These are phyloP conservation scores for Drosophila nebulosa DNA, from an alignment of 1,140 invertebrate genomes.

Conservation along the genomic window DNA sequence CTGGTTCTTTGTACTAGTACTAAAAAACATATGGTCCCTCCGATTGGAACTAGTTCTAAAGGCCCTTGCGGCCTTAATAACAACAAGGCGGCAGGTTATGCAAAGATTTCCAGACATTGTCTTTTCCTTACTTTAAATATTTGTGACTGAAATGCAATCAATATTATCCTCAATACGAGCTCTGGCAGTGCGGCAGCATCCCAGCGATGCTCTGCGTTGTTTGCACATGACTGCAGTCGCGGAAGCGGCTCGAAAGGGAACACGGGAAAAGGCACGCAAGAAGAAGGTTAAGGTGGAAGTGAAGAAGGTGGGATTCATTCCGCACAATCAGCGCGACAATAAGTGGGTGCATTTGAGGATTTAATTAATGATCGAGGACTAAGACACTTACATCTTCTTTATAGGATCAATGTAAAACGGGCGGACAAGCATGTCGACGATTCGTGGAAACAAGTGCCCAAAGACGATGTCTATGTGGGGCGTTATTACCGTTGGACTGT, in stretches of 20 bases:
- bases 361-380: not conserved
- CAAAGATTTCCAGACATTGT: slow-evolving; percentile 4
- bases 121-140: slow-evolving; percentile 16
- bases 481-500: slow-evolving; percentile 84
- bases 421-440: slow-evolving; percentile 83
- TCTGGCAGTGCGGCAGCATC: slow-evolving; percentile 52
- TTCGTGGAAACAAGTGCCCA: slow-evolving; percentile 82
- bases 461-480: slow-evolving; percentile 86
- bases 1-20: too few species aligned
- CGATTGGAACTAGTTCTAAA: not conserved
- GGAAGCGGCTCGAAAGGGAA: slow-evolving; percentile 88
- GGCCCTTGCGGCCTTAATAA: not conserved
- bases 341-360: slow-evolving; percentile 57
- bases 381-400: not conserved
- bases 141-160: slow-evolving; percentile 61
- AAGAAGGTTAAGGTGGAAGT: slow-evolving; percentile 87
- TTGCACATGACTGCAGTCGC: slow-evolving; percentile 80
- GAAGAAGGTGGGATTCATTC: slow-evolving; percentile 86
- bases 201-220: slow-evolving; percentile 41
- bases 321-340: slow-evolving; percentile 84
- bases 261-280: slow-evolving; percentile 86
- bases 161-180: slow-evolving; percentile 58
- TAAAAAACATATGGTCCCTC: too few species aligned
- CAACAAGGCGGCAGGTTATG: slow-evolving; percentile 21
- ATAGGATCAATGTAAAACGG: slow-evolving; percentile 66